Evolutionary conservation across 1,140 invertebrate species (phyloP).

Genomic region (Gonioctena quinquepunctata): DNA sequence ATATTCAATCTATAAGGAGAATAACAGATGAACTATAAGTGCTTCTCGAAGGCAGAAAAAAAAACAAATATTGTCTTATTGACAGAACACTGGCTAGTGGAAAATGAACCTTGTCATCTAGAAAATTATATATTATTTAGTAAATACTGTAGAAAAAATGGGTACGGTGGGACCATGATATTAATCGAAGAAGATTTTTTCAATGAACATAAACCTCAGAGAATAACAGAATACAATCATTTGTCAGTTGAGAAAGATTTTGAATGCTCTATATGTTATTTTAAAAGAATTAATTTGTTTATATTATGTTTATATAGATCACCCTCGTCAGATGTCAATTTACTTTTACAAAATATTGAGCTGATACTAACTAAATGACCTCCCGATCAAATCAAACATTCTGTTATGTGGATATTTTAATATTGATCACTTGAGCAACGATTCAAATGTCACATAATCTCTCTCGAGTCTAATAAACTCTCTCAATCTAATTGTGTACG

Average conservation of each 20-base stretch:
- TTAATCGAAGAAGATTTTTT: background rate
- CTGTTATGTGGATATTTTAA: background rate
- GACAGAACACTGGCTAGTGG: background rate
- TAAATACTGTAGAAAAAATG: background rate
- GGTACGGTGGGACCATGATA: background rate
- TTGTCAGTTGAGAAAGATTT: background rate
- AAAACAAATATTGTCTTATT: background rate
- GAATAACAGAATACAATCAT: background rate
- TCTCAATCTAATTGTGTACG: background rate
- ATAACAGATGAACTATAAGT: no score
- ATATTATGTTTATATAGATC: background rate
- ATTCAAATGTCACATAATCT: background rate
- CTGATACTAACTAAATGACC: background rate
- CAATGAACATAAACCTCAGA: background rate
- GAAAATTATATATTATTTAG: background rate
- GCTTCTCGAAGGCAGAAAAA: no score
- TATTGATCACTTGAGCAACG: background rate
- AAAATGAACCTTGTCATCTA: background rate
- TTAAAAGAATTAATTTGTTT: background rate
- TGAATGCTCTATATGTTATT: background rate
- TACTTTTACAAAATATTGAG: background rate
- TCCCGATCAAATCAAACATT: background rate
- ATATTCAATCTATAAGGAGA: no score
- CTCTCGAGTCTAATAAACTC: background rate
- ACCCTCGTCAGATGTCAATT: background rate